Evolutionary conservation across 2,113 vertebrate species (phyloP).

Genomic region (Prunella himalayana): DNA sequence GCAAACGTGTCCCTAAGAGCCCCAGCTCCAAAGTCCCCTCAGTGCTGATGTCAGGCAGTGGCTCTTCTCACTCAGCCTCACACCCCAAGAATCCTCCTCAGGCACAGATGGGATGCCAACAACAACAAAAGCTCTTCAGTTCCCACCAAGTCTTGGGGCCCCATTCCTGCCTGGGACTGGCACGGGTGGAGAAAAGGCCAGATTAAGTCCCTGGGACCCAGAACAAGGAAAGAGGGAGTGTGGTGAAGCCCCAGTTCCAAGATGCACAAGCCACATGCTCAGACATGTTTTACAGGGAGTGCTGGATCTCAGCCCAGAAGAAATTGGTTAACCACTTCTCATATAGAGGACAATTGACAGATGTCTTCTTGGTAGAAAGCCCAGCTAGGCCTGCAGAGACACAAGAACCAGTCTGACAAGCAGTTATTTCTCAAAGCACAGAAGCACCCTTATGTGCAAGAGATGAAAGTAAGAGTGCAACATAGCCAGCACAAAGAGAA

Average conservation of each 20-base stretch:
- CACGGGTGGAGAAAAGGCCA: neutral
- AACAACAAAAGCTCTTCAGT: neutral
- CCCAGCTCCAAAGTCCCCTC: neutral
- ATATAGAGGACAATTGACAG: neutral
- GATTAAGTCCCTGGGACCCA: neutral
- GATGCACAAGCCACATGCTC: neutral
- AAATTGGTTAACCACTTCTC: neutral
- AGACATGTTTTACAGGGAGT: neutral
- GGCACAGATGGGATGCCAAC: neutral
- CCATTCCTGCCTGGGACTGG: neutral
- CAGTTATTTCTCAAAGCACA: neutral
- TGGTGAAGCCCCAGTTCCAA: neutral
- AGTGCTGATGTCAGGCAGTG: neutral
- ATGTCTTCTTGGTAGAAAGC: neutral
- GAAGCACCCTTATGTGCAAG: neutral
- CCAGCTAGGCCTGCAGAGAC: neutral
- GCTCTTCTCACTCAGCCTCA: neutral
- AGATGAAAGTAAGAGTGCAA: neutral
- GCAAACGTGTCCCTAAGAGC: neutral
- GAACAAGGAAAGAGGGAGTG: neutral
- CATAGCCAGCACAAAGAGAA: neutral
- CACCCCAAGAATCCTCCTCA: neutral
- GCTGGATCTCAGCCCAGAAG: conserved; percentile 10
- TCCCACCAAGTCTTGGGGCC: neutral
- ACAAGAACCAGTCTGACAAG: conserved; percentile 1